Evolutionary conservation across 2,888 invertebrate species (phyloP), one percentile per base, ranked within the genome.

Genomic region (Drosophila prostipennis): DNA sequence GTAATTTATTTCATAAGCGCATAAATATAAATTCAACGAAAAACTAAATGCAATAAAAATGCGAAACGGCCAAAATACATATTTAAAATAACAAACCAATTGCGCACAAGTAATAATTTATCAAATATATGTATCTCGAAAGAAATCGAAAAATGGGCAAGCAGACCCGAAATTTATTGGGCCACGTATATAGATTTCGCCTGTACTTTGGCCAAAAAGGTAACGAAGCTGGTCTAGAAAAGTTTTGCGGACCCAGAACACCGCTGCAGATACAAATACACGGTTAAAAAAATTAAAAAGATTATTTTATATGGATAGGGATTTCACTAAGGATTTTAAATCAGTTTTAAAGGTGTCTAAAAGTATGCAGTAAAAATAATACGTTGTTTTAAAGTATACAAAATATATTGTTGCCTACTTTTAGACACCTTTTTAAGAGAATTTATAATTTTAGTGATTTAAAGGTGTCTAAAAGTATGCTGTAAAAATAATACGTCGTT

Each of bases 1-100:
- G 77, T 86, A 80, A 89, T 79, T 81, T 89, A 78, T 87, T 84
- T 76, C 82, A 75, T 87, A 82, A 80, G 72, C 82, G 78, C 89
- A 82, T 85, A 87, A 85, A 87, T 87, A 85, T 79, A 77, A 85
- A 78, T 84, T 77, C 79, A 59, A n/a, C 34, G 75, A 82, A 75
- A 80, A 86, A 48, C 74, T 78, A 78, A 76, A 82, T 74, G 85
- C 76, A 84, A 78, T 79, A 82, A 80, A 83, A 86, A 81, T 84
- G 72, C 74, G 81, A 58, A 64, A 65, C 65, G 67, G 60, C 60
- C 58, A 52, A 68, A 77, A 83, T 79, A 79, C 76, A 78, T 80
- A 86, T 79, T 82, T 77, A 87, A 78, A 79, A 78, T 80, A 76
- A 87, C 81, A 81, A 80, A 71, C 75, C 81, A 81, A 81, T 84